These are phyloP conservation scores for Pygoscelis adeliae DNA, from an alignment of 2,113 vertebrate species.

Conservation along the genomic window DNA sequence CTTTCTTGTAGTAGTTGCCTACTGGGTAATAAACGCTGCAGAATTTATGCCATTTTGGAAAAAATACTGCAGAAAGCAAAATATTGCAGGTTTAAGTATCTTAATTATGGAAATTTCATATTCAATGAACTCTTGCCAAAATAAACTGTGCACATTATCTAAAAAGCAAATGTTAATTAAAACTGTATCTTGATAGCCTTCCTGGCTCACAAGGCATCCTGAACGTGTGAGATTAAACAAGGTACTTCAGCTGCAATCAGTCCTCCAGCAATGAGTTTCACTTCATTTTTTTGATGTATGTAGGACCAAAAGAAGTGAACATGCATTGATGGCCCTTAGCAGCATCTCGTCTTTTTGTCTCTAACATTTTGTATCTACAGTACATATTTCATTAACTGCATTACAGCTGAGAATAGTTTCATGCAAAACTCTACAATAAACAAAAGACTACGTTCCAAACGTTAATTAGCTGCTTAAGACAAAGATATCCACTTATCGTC, in stretches of 20 bases:
- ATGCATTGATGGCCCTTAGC: constrained; percentile 23
- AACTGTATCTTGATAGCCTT: constrained; percentile 73
- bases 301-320: constrained; percentile 53
- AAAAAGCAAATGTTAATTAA: constrained; percentile 82
- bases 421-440: constrained; percentile 24
- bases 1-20: constrained; percentile 57
- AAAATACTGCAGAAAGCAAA: constrained; percentile 66
- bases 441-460: constrained; percentile 46
- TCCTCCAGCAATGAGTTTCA: constrained; percentile 19
- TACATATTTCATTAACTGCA: constrained; percentile 52
- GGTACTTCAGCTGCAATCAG: constrained; percentile 67
- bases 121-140: constrained; percentile 78
- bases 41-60: constrained; percentile 62
- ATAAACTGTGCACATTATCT: constrained; percentile 77
- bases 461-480: constrained; percentile 73
- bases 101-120: constrained; percentile 78
- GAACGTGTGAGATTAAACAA: constrained; percentile 68
- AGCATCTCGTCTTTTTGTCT: constrained; percentile 52
- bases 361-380: constrained; percentile 24
- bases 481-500: constrained; percentile 36
- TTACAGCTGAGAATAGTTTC: constrained; percentile 1
- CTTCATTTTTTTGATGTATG: constrained; percentile 67
- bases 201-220: constrained; percentile 63
- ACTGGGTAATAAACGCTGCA: constrained; percentile 54
- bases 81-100: constrained; percentile 75